Conservation (phyloP, 2,113 vertebrate genomes). For the Heliornis fulica region DNA sequence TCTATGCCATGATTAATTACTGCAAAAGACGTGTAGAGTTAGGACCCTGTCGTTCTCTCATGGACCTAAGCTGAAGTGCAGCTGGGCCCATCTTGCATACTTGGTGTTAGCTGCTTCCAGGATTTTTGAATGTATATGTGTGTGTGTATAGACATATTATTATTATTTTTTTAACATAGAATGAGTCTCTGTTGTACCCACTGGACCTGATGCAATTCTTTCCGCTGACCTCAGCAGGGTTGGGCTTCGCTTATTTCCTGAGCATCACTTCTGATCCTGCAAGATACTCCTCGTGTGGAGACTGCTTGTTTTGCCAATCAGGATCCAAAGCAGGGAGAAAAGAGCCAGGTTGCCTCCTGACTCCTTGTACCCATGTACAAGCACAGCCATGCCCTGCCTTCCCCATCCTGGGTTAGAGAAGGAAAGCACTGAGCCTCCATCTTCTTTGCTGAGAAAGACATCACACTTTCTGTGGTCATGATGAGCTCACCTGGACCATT, state of each 20-base stretch:
- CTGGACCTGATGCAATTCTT: background rate
- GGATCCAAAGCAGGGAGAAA: background rate
- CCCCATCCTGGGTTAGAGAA: background rate
- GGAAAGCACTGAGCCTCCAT: accelerated
- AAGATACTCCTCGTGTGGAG: background rate
- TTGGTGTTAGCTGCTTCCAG: background rate
- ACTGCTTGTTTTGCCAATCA: accelerated
- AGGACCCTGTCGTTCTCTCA: background rate
- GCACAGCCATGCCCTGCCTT: no score
- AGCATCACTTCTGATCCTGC: accelerated
- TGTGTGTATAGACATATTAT: accelerated
- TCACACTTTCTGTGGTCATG: accelerated
- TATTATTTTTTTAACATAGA: background rate
- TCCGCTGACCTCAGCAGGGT: slow-evolving; percentile 23
- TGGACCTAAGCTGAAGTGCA: background rate
- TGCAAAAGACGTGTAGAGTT: background rate
- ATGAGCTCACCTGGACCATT: background rate
- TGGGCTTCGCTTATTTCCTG: background rate
- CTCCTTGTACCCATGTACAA: accelerated
- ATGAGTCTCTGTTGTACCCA: background rate
- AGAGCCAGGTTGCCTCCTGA: no score
- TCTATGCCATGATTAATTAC: slow-evolving; percentile 48
- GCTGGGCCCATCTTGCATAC: background rate
- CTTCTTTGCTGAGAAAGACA: background rate
- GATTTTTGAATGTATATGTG: background rate